phyloP scores from a whole-genome alignment of 2,888 invertebrate genomes.

The Lasius platythorax region DNA sequence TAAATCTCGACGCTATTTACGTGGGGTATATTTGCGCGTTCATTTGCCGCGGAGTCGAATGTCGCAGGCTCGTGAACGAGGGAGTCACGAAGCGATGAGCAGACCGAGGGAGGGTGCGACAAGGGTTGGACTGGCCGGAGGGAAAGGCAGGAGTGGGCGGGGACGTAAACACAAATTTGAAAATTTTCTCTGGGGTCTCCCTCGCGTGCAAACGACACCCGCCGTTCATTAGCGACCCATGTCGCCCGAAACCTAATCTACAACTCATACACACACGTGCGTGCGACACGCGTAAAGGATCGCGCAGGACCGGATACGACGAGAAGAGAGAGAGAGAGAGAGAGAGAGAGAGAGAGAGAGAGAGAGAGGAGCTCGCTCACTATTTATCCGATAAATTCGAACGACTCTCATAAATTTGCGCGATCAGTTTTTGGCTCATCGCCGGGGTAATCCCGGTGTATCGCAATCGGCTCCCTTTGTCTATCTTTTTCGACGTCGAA shows the following conservation, averaged over 20 bases:
- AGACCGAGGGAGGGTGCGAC: conserved; percentile 16
- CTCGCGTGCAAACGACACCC: conserved; percentile 77
- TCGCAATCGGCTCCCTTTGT: background rate
- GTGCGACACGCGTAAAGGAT: conserved; percentile 58
- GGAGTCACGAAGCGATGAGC: conserved; percentile 28
- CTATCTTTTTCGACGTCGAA: background rate
- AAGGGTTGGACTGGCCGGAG: conserved; percentile 30
- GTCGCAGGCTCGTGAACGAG: conserved; percentile 36
- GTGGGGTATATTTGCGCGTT: conserved; percentile 66
- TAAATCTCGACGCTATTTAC: conserved; percentile 70
- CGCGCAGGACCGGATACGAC: conserved; percentile 48
- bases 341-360: too few species aligned
- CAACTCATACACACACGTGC: conserved; percentile 51
- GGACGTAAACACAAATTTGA: conserved; percentile 74
- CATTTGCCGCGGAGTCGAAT: conserved; percentile 61
- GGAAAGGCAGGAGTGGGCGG: background rate
- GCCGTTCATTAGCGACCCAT: conserved; percentile 80
- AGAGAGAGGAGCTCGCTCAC: background rate
- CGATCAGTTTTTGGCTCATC: conserved; percentile 75
- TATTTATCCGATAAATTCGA: conserved; percentile 72
- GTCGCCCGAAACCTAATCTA: conserved; percentile 76
- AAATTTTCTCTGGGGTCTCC: conserved; percentile 68
- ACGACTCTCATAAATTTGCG: conserved; percentile 79
- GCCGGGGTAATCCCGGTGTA: background rate
- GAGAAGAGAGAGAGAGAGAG: background rate